Base-by-base conservation (phyloP, 1,140 invertebrate species). In the Diorhabda elongata region DNA sequence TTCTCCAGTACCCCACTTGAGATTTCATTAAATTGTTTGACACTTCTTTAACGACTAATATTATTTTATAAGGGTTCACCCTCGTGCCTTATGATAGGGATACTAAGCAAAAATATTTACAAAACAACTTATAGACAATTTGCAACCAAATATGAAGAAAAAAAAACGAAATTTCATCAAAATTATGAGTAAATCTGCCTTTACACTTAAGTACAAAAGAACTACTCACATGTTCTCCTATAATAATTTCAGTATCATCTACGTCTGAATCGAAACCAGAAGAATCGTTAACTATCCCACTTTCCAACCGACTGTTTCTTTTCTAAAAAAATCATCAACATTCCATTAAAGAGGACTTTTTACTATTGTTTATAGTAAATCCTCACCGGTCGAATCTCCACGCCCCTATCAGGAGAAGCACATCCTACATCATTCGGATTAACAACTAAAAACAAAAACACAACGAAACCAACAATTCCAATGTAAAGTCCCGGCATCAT, bases 401-500 rank as follows among this genome's bases (percentile, higher is more conserved):
- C 56, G 11, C 68, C 58, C 52, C 47, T 61, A 64, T 81, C 76
- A 6, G 87, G 83, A 60, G 83, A 74, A 58, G 81, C 74, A 74
- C 85, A 89, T 3, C 88, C 90, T 56, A 96, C 90, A 78, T 91
- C 87, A 66, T 84, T 82, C 0, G 95, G 95, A 76, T 90, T 88
- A 60, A 91, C 88, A 1, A 92, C 89, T 9, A 98, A 82, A 79
- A 98, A 95, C 43, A 98, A 82, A 79, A 96, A 97, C 26, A 96
- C 86, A 0, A 96, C 60, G 69, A 96, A 87, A 8, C 94, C 96
- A 9, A 88, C 79, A 0, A 80, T 66, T 3, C 86, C 91, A 79
- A 98, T 97, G 61, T 96, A 91, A 7, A 90, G 81, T n/a, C 93
- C 93, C 4, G 97, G 97, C 61, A 97, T 88, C 56, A 97, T 90